These are phyloP conservation scores for Benitochromis conjunctus DNA, from an alignment of 2,113 vertebrate genomes.

Conservation along the genomic window DNA sequence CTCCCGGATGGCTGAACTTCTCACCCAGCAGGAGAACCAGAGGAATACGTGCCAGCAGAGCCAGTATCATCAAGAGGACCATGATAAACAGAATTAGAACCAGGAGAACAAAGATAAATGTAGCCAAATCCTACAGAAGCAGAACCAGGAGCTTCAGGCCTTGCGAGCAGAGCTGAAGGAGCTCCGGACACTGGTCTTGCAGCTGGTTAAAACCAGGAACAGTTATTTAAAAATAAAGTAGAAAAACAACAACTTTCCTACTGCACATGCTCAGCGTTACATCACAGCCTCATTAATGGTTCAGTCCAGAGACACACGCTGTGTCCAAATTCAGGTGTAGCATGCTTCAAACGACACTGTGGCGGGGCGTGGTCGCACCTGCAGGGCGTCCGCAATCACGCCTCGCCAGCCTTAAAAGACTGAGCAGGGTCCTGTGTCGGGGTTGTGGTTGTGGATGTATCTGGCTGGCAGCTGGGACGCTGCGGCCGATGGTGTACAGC, in stretches of 20 bases:
- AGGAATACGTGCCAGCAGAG: neutral
- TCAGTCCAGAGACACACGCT: neutral
- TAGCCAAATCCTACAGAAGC: neutral
- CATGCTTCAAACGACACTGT: too few species aligned
- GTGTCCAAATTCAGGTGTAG: too few species aligned
- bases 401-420: too few species aligned
- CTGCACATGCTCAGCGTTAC: neutral
- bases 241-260: neutral
- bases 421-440: too few species aligned
- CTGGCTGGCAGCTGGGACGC: too few species aligned
- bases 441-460: too few species aligned
- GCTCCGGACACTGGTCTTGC: slow-evolving; percentile 42
- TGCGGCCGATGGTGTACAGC: too few species aligned
- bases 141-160: slow-evolving; percentile 29
- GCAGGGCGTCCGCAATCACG: too few species aligned
- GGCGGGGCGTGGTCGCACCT: too few species aligned
- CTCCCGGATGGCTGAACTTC: too few species aligned
- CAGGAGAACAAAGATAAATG: neutral
- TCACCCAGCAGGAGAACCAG: neutral
- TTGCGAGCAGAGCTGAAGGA: slow-evolving; percentile 48
- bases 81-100: neutral
- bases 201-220: slow-evolving; percentile 29
- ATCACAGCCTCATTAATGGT: neutral
- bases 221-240: neutral
- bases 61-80: slow-evolving; percentile 16